phyloP scores from a whole-genome alignment of 2,113 vertebrate species.

The Phrynocephalus versicolor region DNA sequence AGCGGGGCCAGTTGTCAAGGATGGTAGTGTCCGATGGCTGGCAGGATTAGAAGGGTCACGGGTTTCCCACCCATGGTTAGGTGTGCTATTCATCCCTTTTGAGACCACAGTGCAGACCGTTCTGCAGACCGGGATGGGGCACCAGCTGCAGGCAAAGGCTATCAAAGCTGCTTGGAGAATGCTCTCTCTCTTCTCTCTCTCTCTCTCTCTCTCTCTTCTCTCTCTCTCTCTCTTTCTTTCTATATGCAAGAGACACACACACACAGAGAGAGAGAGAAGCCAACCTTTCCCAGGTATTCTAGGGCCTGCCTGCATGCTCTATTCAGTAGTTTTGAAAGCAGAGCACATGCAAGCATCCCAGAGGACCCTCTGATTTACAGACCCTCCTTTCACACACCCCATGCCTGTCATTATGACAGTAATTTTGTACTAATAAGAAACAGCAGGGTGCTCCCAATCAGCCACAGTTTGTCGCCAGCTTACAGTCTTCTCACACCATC shows the following conservation, averaged over 20 bases:
- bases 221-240: background rate
- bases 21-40: background rate
- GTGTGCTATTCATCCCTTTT: too few species aligned
- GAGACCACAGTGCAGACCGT: too few species aligned
- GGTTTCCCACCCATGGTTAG: background rate
- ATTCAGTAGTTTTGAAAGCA: background rate
- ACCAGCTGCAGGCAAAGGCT: background rate
- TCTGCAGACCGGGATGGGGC: too few species aligned
- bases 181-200: too few species aligned
- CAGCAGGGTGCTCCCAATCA: background rate
- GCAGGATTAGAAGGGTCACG: background rate
- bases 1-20: background rate
- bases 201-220: background rate
- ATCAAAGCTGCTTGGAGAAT: background rate
- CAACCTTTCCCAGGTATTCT: background rate
- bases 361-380: background rate
- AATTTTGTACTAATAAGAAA: background rate
- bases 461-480: slow-evolving; percentile 24
- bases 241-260: background rate
- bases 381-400: background rate
- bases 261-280: background rate
- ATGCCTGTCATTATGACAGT: slow-evolving; percentile 6
- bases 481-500: slow-evolving; percentile 65
- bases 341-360: background rate
- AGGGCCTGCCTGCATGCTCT: too few species aligned